Evolutionary conservation across 2,888 invertebrate species (phyloP), one percentile per base, ranked within the genome.

Genomic region (Corythucha ciliata): DNA sequence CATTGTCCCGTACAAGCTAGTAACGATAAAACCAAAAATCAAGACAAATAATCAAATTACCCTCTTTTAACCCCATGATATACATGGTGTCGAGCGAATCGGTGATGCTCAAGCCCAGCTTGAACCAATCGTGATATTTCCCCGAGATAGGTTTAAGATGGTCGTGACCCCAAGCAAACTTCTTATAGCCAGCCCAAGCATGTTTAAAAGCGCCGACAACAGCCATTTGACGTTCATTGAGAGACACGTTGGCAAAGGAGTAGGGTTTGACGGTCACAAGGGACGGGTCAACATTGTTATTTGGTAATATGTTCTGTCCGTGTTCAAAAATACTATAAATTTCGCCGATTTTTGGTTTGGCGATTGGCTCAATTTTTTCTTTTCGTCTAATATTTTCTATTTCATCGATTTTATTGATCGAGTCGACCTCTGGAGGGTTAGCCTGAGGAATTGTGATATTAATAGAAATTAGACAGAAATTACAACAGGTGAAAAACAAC

Each of bases 81-180:
- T 86, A 88, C 65, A 96, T 81, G 0, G 97, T 97, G 67, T 98
- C 98, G 57, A 98, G 69, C 0, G 90, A 80, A 72, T 98, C 98
- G 0, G 98, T 81, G 58, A 98, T 85, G 1, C 93, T 93, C n/a
- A 98, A 75, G 1, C 96, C 97, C 2, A 97, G 74, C 1, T 86
- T 85, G 70, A 98, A 97, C 97, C 97, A 98, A 65, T 96, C 90
- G 46, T 82, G 80, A 54, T 82, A 79, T 57, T 79, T 75, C 61
- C 81, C 84, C 0, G 89, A 81, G 26, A 96, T 79, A 0, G 98
- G 97, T 64, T 86, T 89, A 36, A 98, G 73, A 66, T 94, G 90
- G 67, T 98, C 98, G 63, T 91, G 87, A 1, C 97, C 97, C 97
- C 97, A 98, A 0, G 97, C 96, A 69, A 81, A 86, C 53, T 81